Base-by-base conservation (phyloP, 2,888 invertebrate genomes). In the Himalopsyche tibetana region DNA sequence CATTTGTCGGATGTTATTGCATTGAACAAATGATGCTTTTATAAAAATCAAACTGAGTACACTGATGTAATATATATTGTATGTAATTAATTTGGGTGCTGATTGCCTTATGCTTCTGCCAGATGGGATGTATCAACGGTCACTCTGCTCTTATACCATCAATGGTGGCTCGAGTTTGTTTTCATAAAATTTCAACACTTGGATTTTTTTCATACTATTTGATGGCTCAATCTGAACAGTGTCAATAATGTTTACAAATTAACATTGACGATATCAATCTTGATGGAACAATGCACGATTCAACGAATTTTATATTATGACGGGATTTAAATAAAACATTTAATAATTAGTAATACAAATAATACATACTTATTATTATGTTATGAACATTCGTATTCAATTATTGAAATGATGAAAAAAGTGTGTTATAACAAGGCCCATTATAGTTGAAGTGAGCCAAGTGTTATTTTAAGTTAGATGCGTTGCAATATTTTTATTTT, bases 171-270 rank as follows among this genome's bases (percentile, higher is more conserved):
- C 38, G 12, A 36, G 74, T 74, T 74, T 74, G 36, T 74, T 74
- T 38, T 74, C 12, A 36, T 74, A 15, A 36, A 15, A 36, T 74
- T 38, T 74, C 74, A 74, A 74, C 74, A 74, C 74, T 12, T 15
- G 19, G 11, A 15, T 5, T 38, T 74, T 74, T n/a, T 74, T 15
- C 19, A 28, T 36, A 19, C 36, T 74, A 36, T 74, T 38, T 38
- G 74, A 74, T 74, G 38, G 74, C 74, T 74, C 74, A 74, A 74
- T 74, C 74, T 74, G 74, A 74, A 74, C 74, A 74, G 38, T 74
- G 74, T 36, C 36, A 74, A 74, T 63, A 63, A 63, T 28, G 63
- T 63, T 63, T 63, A 63, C 63, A 5, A 8, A 63, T 63, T 63
- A 63, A 63, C 63, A 11, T 19, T 63, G 15, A 15, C 9, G 6